A percentile compares a stretch with the other conserved stretches of the same genome.
Conservation (phyloP, 2,113 vertebrate genomes). For the Mungos mungo region DNA sequence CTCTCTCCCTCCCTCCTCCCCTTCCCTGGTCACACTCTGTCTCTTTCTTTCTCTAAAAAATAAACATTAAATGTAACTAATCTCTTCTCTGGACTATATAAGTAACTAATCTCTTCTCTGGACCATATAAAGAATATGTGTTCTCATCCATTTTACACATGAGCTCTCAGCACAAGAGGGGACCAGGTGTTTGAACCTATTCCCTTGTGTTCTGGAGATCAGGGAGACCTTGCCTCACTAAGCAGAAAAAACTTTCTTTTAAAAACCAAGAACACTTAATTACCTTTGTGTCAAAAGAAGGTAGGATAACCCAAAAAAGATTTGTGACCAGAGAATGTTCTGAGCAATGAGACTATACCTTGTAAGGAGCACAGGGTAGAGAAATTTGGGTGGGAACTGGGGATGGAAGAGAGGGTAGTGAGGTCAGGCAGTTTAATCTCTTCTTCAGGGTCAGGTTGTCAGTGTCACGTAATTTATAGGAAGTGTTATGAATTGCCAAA, state of each 20-base stretch:
- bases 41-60: too few relatives aligned
- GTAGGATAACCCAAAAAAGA: neutral
- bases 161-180: neutral
- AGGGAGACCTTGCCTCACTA: neutral
- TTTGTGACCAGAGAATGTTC: conserved; percentile 28
- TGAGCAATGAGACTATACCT: neutral
- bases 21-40: too few relatives aligned
- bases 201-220: conserved; percentile 12
- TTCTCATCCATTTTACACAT: neutral
- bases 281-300: neutral
- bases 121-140: neutral
- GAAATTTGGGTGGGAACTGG: neutral
- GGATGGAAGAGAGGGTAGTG: neutral
- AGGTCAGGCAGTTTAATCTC: conserved; percentile 3
- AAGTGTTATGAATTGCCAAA: conserved; percentile 12
- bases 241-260: neutral
- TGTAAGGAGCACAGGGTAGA: neutral
- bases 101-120: neutral
- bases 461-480: conserved; percentile 10
- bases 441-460: neutral
- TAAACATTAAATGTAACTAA: neutral
- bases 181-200: neutral
- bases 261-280: neutral
- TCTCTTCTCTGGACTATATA: neutral
- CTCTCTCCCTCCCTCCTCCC: too few relatives aligned